These are phyloP conservation scores for Euura lappo DNA, from an alignment of 1,140 invertebrate species.

Conservation along the genomic window DNA sequence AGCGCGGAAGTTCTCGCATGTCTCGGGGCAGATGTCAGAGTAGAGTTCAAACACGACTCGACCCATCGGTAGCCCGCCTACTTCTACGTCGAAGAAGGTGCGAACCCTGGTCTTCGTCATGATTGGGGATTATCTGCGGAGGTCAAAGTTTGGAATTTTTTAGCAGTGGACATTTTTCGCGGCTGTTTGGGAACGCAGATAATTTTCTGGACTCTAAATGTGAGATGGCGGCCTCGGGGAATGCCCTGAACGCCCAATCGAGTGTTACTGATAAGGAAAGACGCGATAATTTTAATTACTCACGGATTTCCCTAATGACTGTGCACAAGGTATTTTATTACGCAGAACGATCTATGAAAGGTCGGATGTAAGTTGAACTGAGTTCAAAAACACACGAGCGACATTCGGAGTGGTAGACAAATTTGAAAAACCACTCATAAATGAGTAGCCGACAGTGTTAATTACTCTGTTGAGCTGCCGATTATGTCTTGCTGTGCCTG, in stretches of 20 bases:
- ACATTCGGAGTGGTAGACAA: too few relatives aligned
- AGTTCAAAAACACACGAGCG: too few relatives aligned
- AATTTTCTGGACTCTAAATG: neutral
- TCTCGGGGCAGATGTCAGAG: slow-evolving; percentile 95
- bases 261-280: neutral
- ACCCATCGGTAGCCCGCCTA: slow-evolving; percentile 90
- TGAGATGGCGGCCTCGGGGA: neutral
- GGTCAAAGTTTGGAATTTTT: neutral
- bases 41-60: slow-evolving; percentile 96
- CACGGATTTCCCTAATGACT: neutral
- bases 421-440: too few relatives aligned
- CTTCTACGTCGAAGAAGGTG: slow-evolving; percentile 92
- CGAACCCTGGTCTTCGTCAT: slow-evolving; percentile 50
- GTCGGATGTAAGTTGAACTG: too few relatives aligned
- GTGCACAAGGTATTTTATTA: too few relatives aligned
- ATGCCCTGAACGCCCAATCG: neutral
- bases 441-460: neutral
- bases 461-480: neutral
- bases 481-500: neutral
- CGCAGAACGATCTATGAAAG: too few relatives aligned
- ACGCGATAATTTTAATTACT: neutral
- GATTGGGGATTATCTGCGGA: neutral
- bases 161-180: neutral
- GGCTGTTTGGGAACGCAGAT: too few relatives aligned
- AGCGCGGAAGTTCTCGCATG: slow-evolving; percentile 98